These are phyloP conservation scores for Goniozus legneri DNA, from an alignment of 1,140 invertebrate genomes.

Conservation along the genomic window DNA sequence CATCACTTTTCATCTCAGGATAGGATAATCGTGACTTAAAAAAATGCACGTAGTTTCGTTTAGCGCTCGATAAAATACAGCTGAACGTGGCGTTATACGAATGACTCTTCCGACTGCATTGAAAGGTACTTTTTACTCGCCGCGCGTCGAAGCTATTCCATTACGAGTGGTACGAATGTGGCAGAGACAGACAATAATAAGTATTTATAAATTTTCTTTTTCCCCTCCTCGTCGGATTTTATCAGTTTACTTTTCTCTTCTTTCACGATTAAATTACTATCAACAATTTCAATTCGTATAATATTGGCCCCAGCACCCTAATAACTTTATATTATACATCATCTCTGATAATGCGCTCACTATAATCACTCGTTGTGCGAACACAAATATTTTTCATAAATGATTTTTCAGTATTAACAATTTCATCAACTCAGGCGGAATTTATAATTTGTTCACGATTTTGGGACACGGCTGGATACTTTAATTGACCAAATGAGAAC, in stretches of 20 bases:
- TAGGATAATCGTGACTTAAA: too few species aligned
- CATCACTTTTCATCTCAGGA: too few species aligned
- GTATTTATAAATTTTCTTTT: conserved; percentile 11
- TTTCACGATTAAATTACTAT: conserved; percentile 19
- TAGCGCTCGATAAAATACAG: conserved; percentile 20
- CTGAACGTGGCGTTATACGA: conserved; percentile 12
- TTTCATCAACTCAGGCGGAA: too few species aligned
- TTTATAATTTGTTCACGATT: too few species aligned
- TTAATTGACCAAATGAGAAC: too few species aligned
- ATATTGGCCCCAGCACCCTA: conserved; percentile 44
- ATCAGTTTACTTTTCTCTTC: conserved; percentile 7
- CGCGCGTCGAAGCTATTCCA: conserved; percentile 11
- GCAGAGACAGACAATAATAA: conserved; percentile 15
- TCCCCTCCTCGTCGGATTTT: not conserved
- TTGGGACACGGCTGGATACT: too few species aligned
- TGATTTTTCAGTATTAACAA: too few species aligned
- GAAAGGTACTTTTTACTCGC: conserved; percentile 13
- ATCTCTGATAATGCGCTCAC: too few species aligned
- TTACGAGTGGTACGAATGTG: conserved; percentile 24
- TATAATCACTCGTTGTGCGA: too few species aligned
- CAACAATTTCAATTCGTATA: conserved; percentile 31
- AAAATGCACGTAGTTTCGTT: conserved; percentile 20
- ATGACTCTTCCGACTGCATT: conserved; percentile 6
- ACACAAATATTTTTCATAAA: too few species aligned
- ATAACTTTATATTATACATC: conserved; percentile 26